Evolutionary conservation across 2,888 invertebrate genomes (phyloP), one percentile per base, ranked within the genome.

Genomic region (Drosophila yooni): DNA sequence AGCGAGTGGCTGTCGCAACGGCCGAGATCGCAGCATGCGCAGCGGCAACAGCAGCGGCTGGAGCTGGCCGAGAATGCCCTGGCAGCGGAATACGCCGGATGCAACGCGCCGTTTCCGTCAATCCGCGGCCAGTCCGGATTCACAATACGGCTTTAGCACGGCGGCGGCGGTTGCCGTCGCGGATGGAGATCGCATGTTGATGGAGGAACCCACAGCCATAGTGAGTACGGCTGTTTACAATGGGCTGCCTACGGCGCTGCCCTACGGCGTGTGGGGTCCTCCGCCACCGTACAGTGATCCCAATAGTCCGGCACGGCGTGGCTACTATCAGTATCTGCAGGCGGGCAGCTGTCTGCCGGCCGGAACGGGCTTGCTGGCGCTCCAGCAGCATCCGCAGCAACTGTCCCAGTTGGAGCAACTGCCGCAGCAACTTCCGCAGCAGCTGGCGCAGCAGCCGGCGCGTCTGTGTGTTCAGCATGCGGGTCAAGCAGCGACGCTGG

Each of bases 221-320:
- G 83, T 83, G n/a, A 71, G 52, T n/a, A 52, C 46, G n/a, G 63
- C 63, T 6, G 76, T 75, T 27, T 88, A 91, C 29, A 85, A 81
- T 46, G 90, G 89, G 13, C 95, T 95, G 31, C 95, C 95, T 13
- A 92, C 95, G 90, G 78, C 95, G 91, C 79, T 95, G 92, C 88
- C 95, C 89, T 93, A 95, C 87, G 93, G 95, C 85, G 91, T 97
- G 25, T 97, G 97, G 97, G 98, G 97, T 0, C 98, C 97, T 0
- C 97, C 97, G 0, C 97, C 98, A 0, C 97, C 97, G 0, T 98
- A 98, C 90, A 97, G 97, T 69, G 96, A 97, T 59, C 96, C 96
- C 43, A 97, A 97, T 82, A 95, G 95, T 76, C 95, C 95, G 0
- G 95, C 95, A 0, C 92, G 95, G 71, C 93, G 95, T 46, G 94